Evolutionary conservation across 2,888 invertebrate species (phyloP).

Genomic region (Tupiocoris notatus): DNA sequence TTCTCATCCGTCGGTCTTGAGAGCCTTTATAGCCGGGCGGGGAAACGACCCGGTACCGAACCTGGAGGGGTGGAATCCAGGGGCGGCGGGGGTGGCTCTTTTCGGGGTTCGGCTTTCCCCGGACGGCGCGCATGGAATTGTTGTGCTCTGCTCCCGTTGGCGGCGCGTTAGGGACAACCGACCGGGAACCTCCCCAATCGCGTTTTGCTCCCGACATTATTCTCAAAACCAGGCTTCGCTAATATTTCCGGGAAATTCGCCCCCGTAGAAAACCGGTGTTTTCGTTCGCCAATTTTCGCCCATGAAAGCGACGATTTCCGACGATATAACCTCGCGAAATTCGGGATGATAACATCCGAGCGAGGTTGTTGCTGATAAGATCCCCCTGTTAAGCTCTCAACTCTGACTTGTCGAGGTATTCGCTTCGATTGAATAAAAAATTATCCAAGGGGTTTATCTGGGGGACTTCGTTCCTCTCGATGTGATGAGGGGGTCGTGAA

Average conservation of each 20-base stretch:
- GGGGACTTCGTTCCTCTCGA: neutral
- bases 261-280: too few species aligned
- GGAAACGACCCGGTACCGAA: neutral
- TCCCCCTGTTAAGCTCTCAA: too few species aligned
- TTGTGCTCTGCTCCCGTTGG: constrained; percentile 20
- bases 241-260: too few species aligned
- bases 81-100: neutral
- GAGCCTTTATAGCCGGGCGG: neutral
- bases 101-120: neutral
- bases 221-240: too few species aligned
- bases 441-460: neutral
- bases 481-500: neutral
- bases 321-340: too few species aligned
- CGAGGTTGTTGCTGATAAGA: too few species aligned
- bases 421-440: neutral
- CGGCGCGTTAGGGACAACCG: neutral
- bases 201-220: too few species aligned
- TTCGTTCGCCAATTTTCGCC: too few species aligned
- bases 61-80: neutral
- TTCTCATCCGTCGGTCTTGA: neutral
- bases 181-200: neutral
- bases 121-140: constrained; percentile 33
- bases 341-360: too few species aligned
- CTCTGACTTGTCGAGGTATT: too few species aligned
- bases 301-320: too few species aligned